These are phyloP conservation scores for Pammene aurita DNA, from an alignment of 2,888 invertebrate genomes.

Conservation along the genomic window DNA sequence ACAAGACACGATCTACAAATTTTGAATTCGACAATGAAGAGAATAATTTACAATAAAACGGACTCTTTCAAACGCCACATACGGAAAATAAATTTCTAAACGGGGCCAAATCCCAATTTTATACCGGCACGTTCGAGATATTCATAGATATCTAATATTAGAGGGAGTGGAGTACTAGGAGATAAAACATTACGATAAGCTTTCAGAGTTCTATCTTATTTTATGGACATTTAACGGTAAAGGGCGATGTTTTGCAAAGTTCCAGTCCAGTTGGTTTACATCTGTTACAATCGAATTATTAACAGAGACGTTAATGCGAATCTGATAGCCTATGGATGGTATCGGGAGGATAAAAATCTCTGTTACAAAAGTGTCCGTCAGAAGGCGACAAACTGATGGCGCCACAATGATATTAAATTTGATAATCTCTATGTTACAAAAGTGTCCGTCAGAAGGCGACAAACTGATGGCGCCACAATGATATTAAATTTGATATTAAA, in stretches of 20 bases:
- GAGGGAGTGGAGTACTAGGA: conserved; percentile 21
- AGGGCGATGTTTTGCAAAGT: neutral
- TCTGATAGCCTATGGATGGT: too few species aligned
- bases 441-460: too few species aligned
- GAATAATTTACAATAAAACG: conserved; percentile 16
- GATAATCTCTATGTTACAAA: too few species aligned
- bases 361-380: too few species aligned
- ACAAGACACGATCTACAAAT: too few species aligned
- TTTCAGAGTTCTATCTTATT: neutral
- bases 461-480: too few species aligned
- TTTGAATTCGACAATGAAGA: too few species aligned
- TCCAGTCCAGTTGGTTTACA: neutral
- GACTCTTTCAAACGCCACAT: conserved; percentile 17
- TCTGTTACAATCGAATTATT: neutral
- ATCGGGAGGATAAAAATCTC: too few species aligned
- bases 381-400: too few species aligned
- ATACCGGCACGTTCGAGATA: conserved; percentile 30
- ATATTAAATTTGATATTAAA: too few species aligned
- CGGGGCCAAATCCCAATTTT: conserved; percentile 34
- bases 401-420: too few species aligned
- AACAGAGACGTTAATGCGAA: too few species aligned
- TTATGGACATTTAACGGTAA: neutral
- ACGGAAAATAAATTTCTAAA: conserved; percentile 35
- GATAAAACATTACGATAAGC: conserved; percentile 21
- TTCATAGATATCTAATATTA: conserved; percentile 40